Base-by-base conservation (phyloP, 1,140 invertebrate species). In the Penaeus japonicus region DNA sequence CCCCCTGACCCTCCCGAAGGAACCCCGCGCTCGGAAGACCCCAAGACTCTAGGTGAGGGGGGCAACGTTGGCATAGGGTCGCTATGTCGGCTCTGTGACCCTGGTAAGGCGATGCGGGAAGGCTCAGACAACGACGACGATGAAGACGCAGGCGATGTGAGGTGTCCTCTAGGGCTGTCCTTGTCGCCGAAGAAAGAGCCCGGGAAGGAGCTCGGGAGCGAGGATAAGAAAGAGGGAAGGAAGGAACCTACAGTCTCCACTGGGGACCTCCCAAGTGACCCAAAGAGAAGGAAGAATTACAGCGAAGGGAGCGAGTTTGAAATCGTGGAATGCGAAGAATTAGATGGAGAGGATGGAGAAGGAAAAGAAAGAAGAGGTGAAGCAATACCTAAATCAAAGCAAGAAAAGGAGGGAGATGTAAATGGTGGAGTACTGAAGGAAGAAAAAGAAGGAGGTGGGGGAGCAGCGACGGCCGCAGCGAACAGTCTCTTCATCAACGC, bases 401-500 rank as follows among this genome's bases (percentile, higher is more conserved):
- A 15, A 59, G 84, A 86, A 27, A 57, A 62, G n/a, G 86, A 88
- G 12, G 57, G 59, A 24, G 59, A 62, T 39, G 79, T 27, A 57
- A 79, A 55, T 3, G 55, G 27, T 20, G 54, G n/a, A 80, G 83
- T 15, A 75, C 35, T 24, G 59, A 62, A 32, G 62, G 47, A 57
- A 79, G 57, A 17, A 35, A 27, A n/a, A 17, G 62, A 5, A n/a
- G 54, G 18, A 75, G 86, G 80, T 77, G 83, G 32, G 59, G 24
- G 5, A 88, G 79, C 53, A 39, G 65, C 35, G 65, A 65, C 27
- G 86, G 79, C 59, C n/a, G 62, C 47, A 53, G 65, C 65, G 24
- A 70, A 54, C 65, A 86, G 84, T 35, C 85, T 95, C 91, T 95
- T 96, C 92, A 94, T 95, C 59, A 95, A 95, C 91, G 95, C 95